Base-by-base conservation (phyloP, 2,113 vertebrate genomes). In the Dendrocopos noguchii region DNA sequence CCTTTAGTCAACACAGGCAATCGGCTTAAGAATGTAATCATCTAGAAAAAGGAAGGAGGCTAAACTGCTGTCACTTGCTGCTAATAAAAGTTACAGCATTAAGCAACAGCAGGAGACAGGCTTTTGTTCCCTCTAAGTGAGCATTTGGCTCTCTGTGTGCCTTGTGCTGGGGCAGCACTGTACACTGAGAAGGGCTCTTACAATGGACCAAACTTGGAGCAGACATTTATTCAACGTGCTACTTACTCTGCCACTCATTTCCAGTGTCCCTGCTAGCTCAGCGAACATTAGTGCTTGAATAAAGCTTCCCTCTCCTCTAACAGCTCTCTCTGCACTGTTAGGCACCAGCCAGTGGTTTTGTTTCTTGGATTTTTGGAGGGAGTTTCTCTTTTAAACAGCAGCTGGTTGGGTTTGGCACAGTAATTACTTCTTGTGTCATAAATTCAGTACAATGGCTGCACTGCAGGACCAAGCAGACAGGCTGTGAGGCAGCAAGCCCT, bases 1-100 rank as follows among this genome's bases (percentile, higher is more conserved):
- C 87, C 91, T 93, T 87, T 68, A 83, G 82, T 95, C 90, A 86
- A 67, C 8, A 28, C 72, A 93, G 88, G 91, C 90, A 94, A 88
- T 96, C 67, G 47, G 91, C 88, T 95, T 96, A 91, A 65, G 95
- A 71, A 95, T 89, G 88, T 95, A 95, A 91, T 92, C 94, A 89
- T 64, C 67, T 77, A 91, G 88, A 76, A 89, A 93, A 90, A 81
- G 66, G 88, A 67, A 72, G 84, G 27, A 22, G 52, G 84, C 86
- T 92, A 83, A 94, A 87, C 77, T 4, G 13, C 90, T 90, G 73
- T 95, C 92, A 76, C 79, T 91, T 66, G 83, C 76, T 89, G 65
- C 87, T 92, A 94, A 93, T 87, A 94, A 29, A 64, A 89, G 63
- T 95, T 94, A 84, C 61, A 71, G 94, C 85, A 82, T 93, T 94